Percentiles rank a stretch among this genome's conserved stretches.
phyloP scores from a whole-genome alignment of 1,140 invertebrate genomes.

The Telenomus remus region DNA sequence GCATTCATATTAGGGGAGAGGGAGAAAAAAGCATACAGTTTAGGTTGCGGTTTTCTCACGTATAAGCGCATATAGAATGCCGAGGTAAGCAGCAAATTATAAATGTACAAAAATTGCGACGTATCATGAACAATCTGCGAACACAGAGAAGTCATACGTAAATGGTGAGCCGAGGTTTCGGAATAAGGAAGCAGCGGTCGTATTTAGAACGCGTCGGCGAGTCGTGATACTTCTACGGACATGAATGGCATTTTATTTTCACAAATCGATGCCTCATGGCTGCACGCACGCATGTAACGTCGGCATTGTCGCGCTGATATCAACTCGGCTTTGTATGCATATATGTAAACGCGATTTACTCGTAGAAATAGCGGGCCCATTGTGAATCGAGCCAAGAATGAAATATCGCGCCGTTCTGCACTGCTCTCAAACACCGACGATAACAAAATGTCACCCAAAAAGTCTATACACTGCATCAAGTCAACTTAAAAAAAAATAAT shows the following conservation, averaged over 20 bases:
- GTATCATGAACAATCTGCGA: conserved; percentile 31
- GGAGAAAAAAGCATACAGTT: no score
- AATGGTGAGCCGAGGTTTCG: conserved; percentile 26
- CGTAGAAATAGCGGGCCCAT: conserved; percentile 61
- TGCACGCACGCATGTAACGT: conserved; percentile 48
- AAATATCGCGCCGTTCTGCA: conserved; percentile 56
- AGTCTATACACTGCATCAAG: no score
- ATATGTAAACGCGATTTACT: conserved; percentile 68
- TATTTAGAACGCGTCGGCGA: conserved; percentile 41
- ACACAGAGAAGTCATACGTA: conserved; percentile 20
- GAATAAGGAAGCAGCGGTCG: conserved; percentile 47
- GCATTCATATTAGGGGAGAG: no score
- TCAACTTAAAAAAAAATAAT: no score
- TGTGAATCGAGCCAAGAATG: conserved; percentile 51
- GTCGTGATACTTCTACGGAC: conserved; percentile 65
- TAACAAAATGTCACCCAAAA: conserved; percentile 56
- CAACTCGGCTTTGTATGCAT: conserved; percentile 65
- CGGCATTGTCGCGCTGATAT: conserved; percentile 60
- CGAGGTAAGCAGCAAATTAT: no score
- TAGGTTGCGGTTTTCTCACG: no score
- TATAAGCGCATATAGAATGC: no score
- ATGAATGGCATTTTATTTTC: conserved; percentile 63
- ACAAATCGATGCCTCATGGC: conserved; percentile 60
- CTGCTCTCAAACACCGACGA: no score
- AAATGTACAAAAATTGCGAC: neutral